Evolutionary conservation across 2,797 vertebrate species (phyloP).

Genomic region (Chiroxiphia lanceolata): DNA sequence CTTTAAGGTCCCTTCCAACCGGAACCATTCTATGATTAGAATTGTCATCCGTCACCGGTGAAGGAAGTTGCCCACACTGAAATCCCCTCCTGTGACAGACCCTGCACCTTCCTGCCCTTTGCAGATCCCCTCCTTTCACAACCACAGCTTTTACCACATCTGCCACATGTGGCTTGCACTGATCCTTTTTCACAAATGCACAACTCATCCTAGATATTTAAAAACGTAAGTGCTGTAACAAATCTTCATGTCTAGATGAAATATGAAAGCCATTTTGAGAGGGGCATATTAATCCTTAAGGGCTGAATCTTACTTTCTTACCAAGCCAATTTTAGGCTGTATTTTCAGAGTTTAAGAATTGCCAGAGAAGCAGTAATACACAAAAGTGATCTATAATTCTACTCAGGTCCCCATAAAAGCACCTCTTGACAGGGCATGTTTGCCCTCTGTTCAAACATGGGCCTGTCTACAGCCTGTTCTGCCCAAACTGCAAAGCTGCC

Average conservation of each 20-base stretch:
- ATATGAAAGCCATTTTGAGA: neutral
- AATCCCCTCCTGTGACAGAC: neutral
- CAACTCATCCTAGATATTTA: neutral
- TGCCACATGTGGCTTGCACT: fast-evolving
- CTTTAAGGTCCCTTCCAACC: neutral
- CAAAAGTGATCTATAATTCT: neutral
- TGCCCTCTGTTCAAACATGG: neutral
- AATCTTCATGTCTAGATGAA: neutral
- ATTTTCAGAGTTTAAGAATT: neutral
- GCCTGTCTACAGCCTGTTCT: neutral
- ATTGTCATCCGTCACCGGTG: neutral
- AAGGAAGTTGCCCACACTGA: neutral
- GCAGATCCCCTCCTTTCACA: neutral
- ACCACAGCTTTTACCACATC: neutral
- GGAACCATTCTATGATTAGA: neutral
- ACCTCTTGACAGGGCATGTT: neutral
- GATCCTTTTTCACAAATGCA: neutral
- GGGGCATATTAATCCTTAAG: neutral
- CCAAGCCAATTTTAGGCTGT: neutral
- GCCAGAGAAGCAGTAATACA: neutral
- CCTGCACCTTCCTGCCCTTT: neutral
- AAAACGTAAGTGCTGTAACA: neutral
- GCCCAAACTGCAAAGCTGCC: neutral
- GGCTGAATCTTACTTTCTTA: neutral
- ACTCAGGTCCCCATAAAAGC: neutral